These are phyloP conservation scores for Proisotoma minuta DNA, from an alignment of 2,888 invertebrate genomes.

Conservation along the genomic window DNA sequence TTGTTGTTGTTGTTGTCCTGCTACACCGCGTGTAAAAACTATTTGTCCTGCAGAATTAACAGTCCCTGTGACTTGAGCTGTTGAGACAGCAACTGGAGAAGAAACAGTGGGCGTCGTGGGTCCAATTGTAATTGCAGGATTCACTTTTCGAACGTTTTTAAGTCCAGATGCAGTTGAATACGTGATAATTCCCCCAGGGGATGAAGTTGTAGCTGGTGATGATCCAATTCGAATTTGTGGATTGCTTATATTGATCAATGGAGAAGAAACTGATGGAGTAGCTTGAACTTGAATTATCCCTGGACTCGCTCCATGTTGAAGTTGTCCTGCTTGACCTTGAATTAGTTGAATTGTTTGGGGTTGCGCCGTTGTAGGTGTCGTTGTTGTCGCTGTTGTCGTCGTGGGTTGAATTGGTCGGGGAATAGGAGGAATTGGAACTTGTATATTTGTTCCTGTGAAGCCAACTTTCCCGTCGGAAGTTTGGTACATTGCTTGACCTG, in stretches of 20 bases:
- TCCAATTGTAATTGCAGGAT: background rate
- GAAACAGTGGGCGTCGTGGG: background rate
- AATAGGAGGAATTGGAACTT: constrained; percentile 2
- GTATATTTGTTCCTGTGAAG: constrained; percentile 40
- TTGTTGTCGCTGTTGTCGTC: too few relatives aligned
- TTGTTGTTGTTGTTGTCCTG: constrained; percentile 14
- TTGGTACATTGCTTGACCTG: constrained; percentile 79
- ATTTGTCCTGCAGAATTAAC: constrained; percentile 7
- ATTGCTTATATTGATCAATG: constrained; percentile 30
- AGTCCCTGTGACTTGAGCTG: background rate
- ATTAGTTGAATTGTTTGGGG: constrained; percentile 1
- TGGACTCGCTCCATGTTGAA: constrained; percentile 49
- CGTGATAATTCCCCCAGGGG: constrained; percentile 8
- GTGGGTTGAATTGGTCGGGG: background rate
- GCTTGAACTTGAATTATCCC: constrained; percentile 45
- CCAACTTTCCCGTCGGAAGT: constrained; percentile 91
- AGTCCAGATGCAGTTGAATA: background rate
- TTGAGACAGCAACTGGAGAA: background rate
- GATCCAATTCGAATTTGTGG: constrained; percentile 22
- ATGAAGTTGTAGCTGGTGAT: background rate
- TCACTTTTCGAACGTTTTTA: constrained; percentile 4
- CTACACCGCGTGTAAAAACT: constrained; percentile 9
- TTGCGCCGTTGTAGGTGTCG: background rate
- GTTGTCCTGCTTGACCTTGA: constrained; percentile 41
- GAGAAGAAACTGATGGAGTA: constrained; percentile 2